These are phyloP conservation scores for Felis catus DNA, from an alignment of 2,113 vertebrate species.

Conservation along the genomic window DNA sequence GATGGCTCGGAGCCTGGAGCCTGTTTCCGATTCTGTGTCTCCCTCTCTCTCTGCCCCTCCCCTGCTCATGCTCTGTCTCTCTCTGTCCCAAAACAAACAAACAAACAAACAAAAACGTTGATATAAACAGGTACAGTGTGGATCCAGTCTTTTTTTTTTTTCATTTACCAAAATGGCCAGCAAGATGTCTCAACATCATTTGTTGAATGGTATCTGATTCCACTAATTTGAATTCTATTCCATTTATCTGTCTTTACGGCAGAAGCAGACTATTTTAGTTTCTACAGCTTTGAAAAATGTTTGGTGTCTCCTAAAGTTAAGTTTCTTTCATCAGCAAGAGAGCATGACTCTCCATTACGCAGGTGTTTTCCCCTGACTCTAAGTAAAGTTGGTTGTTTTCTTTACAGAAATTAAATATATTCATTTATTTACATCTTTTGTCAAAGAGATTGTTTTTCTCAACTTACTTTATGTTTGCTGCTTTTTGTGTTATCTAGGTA, in stretches of 20 bases:
- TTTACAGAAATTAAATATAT: not conserved
- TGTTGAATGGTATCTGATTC: not conserved
- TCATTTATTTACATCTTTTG: not conserved
- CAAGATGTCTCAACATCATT: not conserved
- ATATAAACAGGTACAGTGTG: not conserved
- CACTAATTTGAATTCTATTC: slow-evolving; percentile 5
- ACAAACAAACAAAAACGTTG: too few relatives aligned
- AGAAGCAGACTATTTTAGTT: slow-evolving; percentile 20
- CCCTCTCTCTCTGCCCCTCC: too few relatives aligned
- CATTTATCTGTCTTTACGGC: not conserved
- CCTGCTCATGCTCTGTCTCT: too few relatives aligned
- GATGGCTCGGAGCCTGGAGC: too few relatives aligned
- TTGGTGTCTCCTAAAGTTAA: not conserved
- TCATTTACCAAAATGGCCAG: not conserved
- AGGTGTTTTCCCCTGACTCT: not conserved
- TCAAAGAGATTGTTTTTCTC: not conserved
- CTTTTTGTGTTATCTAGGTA: not conserved
- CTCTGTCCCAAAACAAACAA: too few relatives aligned
- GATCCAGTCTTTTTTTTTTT: not conserved
- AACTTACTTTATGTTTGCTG: not conserved
- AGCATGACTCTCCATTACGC: not conserved
- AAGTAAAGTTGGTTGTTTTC: not conserved
- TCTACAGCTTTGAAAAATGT: slow-evolving; percentile 11
- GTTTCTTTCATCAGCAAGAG: not conserved
- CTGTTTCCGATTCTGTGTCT: too few relatives aligned